Evolutionary conservation across 2,888 invertebrate genomes (phyloP), one percentile per base, ranked within the genome.

Genomic region (Endotricha flammealis): DNA sequence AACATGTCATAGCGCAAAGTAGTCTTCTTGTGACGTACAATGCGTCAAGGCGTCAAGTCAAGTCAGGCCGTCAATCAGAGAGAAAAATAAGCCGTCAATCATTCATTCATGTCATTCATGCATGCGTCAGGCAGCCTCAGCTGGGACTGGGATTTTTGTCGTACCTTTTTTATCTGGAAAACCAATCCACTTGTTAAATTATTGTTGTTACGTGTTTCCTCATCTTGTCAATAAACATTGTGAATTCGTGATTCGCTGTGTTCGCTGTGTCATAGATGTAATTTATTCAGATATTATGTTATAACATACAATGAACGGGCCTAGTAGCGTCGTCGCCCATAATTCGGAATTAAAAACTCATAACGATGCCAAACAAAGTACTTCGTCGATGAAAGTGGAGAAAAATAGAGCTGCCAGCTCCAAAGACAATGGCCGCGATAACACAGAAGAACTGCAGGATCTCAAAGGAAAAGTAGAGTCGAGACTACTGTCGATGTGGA

Each of bases 401-500:
- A 60, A 48, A 46, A 56, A 46, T 40, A 64, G 58, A 44, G 53
- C 72, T 30, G 57, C 70, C 25, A 52, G 64, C 35, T 69, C 80
- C 3, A 64, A 52, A 48, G 67, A 67, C 13, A 72, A 67, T 57
- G 59, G 61, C 30, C 75, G 80, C 11, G 82, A 83, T 34, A 69
- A 65, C 41, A 50, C 70, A 1, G 85, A 86, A 27, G 87, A 87
- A 39, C 56, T 77, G 30, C 57, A 81, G 11, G 92, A 92, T 62
- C 88, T 90, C 37, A 92, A 92, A 70, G 90, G 91, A 57, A 94
- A 92, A 85, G 91, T 96, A 49, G 95, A 95, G 73, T 93, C 93
- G 13, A 92, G 93, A 46, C 74, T 96, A 33, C 77, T 95, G 60
- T 94, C 95, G 24, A 93, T 95, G 90, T 96, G 95, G 95, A 95